phyloP scores from a whole-genome alignment of 2,797 vertebrate species.

The Galagoides demidoff region DNA sequence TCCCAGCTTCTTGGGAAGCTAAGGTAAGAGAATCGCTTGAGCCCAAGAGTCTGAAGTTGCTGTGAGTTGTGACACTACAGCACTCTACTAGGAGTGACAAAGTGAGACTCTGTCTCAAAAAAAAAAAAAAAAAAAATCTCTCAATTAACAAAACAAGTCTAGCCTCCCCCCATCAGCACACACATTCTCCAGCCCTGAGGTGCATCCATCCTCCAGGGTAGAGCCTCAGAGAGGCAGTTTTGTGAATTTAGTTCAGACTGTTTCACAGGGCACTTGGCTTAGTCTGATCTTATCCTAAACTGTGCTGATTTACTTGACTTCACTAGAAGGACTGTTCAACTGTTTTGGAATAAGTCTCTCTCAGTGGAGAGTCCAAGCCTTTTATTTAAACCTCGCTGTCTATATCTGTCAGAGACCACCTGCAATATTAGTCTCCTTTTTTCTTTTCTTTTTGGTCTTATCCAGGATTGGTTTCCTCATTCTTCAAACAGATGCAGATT shows the following conservation, averaged over 20 bases:
- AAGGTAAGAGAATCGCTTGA: no score
- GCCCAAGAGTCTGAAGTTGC: no score
- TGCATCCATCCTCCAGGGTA: not conserved
- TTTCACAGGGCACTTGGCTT: not conserved
- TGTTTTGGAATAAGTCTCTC: not conserved
- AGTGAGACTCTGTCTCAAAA: no score
- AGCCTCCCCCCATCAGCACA: not conserved
- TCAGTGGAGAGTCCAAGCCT: not conserved
- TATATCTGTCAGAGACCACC: constrained; percentile 56
- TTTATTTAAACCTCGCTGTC: constrained; percentile 44
- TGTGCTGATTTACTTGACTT: not conserved
- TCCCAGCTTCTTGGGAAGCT: no score
- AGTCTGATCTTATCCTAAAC: not conserved
- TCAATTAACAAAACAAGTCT: not conserved
- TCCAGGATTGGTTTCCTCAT: not conserved
- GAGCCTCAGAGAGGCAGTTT: not conserved
- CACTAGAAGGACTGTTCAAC: not conserved
- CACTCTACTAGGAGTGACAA: no score
- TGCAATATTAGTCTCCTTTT: not conserved
- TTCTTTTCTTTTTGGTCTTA: not conserved
- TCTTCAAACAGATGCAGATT: constrained; percentile 57
- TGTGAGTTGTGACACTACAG: no score
- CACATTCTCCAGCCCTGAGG: not conserved
- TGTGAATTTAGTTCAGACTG: not conserved
- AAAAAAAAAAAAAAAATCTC: not conserved